These are phyloP conservation scores for Diarsia rubi DNA, from an alignment of 2,888 invertebrate genomes.

Conservation along the genomic window DNA sequence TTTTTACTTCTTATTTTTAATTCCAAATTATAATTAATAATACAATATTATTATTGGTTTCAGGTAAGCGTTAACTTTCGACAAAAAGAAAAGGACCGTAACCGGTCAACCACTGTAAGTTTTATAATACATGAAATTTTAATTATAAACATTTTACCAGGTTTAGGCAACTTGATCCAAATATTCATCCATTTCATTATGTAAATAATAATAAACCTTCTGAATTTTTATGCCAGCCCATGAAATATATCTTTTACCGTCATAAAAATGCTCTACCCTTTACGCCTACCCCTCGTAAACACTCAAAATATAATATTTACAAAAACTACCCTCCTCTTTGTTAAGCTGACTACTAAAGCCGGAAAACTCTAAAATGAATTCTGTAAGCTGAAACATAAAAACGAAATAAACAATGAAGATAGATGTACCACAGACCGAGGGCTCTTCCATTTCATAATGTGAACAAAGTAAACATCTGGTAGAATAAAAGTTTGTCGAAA, in stretches of 20 bases:
- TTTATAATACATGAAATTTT: not conserved
- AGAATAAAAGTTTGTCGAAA: slow-evolving; percentile 1
- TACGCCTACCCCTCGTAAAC: slow-evolving; percentile 31
- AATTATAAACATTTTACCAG: not conserved
- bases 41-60: slow-evolving; percentile 7
- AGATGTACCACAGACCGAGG: not conserved
- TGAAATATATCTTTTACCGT: slow-evolving; percentile 20
- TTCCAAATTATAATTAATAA: no score
- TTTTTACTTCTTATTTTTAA: not conserved
- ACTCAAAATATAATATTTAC: slow-evolving; percentile 33
- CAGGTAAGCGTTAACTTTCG: slow-evolving; percentile 15
- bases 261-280: slow-evolving; percentile 40
- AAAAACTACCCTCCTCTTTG: slow-evolving; percentile 37
- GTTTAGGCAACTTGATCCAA: not conserved
- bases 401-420: slow-evolving; percentile 13
- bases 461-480: slow-evolving; percentile 1
- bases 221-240: slow-evolving; percentile 3
- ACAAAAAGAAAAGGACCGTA: not conserved
- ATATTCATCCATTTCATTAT: no score
- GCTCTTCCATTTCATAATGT: slow-evolving; percentile 25
- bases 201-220: slow-evolving; percentile 3
- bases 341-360: slow-evolving; percentile 19
- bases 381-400: slow-evolving; percentile 8
- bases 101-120: not conserved
- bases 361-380: slow-evolving; percentile 36